These are phyloP conservation scores for Megalops atlanticus DNA, from an alignment of 2,113 vertebrate species.

Conservation along the genomic window DNA sequence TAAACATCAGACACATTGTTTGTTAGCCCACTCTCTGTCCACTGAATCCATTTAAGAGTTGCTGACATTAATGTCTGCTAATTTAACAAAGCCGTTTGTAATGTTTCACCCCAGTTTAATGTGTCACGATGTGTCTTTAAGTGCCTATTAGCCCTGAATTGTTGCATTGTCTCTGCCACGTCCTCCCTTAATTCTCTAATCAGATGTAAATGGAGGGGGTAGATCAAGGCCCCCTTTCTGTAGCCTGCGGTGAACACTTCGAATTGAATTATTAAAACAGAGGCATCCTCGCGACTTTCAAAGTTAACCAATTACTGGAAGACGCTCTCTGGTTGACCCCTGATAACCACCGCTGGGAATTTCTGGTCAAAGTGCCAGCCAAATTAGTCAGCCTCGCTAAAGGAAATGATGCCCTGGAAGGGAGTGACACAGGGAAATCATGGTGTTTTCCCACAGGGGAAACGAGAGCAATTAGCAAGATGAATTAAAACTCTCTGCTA, in stretches of 20 bases:
- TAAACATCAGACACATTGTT: slow-evolving; percentile 1
- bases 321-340: neutral
- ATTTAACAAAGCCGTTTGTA: slow-evolving; percentile 3
- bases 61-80: slow-evolving; percentile 1
- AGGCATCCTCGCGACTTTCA: neutral
- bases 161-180: neutral
- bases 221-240: neutral
- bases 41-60: neutral
- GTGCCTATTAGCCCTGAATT: neutral
- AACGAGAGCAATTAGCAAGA: neutral
- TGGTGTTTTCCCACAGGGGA: neutral
- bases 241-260: neutral
- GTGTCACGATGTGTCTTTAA: neutral
- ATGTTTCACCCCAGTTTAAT: neutral
- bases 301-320: neutral
- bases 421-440: neutral
- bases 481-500: neutral
- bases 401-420: neutral
- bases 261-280: neutral
- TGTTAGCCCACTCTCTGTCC: neutral
- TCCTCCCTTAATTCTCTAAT: neutral
- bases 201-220: neutral
- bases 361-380: neutral
- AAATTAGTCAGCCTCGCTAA: neutral
- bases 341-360: neutral